Evolutionary conservation across 92 coral and sea anemone genomes (phyloP).

Genomic region (Phymanthus crucifer): DNA sequence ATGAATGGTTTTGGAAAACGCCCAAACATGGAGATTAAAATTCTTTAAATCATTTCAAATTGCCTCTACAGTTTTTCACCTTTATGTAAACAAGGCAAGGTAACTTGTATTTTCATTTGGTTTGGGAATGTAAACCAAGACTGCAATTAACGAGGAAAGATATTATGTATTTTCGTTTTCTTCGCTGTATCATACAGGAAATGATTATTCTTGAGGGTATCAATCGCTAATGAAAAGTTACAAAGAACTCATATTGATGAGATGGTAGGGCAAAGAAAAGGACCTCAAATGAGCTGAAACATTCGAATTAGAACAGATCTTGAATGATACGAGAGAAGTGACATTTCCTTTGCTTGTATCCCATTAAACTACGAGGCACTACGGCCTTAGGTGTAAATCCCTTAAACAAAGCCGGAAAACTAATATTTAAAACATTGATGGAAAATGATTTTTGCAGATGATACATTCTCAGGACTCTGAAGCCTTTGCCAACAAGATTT

Average conservation of each 20-base stretch:
- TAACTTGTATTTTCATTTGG: too few relatives aligned
- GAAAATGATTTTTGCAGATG: conserved; percentile 8
- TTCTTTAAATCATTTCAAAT: background rate
- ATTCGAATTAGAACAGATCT: conserved; percentile 12
- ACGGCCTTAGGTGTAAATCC: conserved; percentile 15
- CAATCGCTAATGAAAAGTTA: conserved; percentile 7
- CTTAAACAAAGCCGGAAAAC: conserved; percentile 13
- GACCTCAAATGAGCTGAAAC: conserved; percentile 6
- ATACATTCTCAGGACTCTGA: conserved; percentile 14
- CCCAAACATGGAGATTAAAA: background rate
- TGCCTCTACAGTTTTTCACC: background rate
- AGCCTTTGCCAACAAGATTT: conserved; percentile 5
- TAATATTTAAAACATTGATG: background rate
- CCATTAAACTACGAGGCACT: conserved; percentile 1
- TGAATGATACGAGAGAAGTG: background rate
- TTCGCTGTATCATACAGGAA: conserved; percentile 17
- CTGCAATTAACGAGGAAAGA: background rate
- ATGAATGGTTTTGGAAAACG: background rate
- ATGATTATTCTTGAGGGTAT: conserved; percentile 11
- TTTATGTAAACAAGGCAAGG: too few relatives aligned
- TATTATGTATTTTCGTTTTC: background rate
- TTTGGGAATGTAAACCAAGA: too few relatives aligned
- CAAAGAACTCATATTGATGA: conserved; percentile 5
- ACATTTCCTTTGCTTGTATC: conserved; percentile 7
- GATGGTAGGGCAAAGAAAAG: conserved; percentile 6